Evolutionary conservation across 2,888 invertebrate genomes (phyloP).

Genomic region (Norana najaformis): DNA sequence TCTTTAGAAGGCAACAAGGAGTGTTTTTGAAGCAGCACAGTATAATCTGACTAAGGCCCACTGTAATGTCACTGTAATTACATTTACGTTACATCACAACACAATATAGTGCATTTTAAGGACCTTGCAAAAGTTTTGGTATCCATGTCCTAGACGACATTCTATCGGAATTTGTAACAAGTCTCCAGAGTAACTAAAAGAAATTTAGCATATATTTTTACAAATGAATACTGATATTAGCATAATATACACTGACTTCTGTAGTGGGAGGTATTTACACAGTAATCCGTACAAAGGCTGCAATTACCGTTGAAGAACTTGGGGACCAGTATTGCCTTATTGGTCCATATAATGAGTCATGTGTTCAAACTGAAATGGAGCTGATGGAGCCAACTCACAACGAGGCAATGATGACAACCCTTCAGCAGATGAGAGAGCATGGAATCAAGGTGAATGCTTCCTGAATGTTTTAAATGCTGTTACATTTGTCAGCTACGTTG

Average conservation of each 20-base stretch:
- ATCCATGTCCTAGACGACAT: no score
- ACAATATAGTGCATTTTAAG: no score
- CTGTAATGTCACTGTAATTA: no score
- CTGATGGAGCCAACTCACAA: slow-evolving; percentile 75
- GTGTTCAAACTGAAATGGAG: slow-evolving; percentile 93
- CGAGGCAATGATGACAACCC: slow-evolving; percentile 40
- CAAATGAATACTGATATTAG: neutral
- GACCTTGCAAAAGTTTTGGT: no score
- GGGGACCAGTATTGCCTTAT: slow-evolving; percentile 95
- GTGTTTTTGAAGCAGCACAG: no score
- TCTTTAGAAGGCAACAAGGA: no score
- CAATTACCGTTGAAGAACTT: slow-evolving; percentile 93
- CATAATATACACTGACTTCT: slow-evolving; percentile 50
- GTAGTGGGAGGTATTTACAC: slow-evolving; percentile 98
- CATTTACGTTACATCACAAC: no score
- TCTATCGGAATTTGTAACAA: no score
- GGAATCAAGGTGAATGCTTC: slow-evolving; percentile 76
- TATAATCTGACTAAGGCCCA: no score
- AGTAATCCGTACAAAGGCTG: slow-evolving; percentile 95
- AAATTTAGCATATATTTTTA: neutral
- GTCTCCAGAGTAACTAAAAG: no score
- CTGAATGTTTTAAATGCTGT: neutral
- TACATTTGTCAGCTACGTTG: neutral
- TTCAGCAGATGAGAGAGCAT: slow-evolving; percentile 68
- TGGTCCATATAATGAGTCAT: slow-evolving; percentile 90